Percentiles rank a stretch among this genome's conserved stretches.
These are phyloP conservation scores for Pteronotus mesoamericanus DNA, from an alignment of 2,797 vertebrate species.

Conservation along the genomic window DNA sequence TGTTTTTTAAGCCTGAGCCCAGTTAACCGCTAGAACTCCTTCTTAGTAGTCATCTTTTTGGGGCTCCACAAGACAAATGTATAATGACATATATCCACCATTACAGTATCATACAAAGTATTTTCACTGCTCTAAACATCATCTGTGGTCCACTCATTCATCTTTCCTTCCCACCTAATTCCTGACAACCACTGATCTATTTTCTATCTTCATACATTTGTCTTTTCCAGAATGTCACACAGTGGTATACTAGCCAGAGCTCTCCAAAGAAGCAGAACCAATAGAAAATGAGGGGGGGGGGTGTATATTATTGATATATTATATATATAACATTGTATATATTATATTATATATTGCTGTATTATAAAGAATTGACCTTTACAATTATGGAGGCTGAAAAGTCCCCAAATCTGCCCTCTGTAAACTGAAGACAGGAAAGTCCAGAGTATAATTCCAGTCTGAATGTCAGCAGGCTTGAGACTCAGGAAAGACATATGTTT, in stretches of 20 bases:
- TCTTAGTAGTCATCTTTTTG: neutral
- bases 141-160: neutral
- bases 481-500: neutral
- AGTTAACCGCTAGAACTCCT: neutral
- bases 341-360: neutral
- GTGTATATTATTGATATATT: neutral
- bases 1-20: neutral
- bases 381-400: neutral
- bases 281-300: neutral
- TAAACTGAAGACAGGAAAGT: neutral
- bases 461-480: neutral
- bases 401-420: neutral
- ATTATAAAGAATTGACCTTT: neutral
- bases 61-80: neutral
- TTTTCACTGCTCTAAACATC: neutral
- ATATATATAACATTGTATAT: neutral
- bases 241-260: neutral
- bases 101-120: rapidly evolving
- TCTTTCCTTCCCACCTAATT: no score
- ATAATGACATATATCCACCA: neutral
- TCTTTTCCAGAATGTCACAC: neutral
- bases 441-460: neutral
- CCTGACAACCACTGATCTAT: neutral
- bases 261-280: neutral
- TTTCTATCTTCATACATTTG: rapidly evolving